Evolutionary conservation across 2,113 vertebrate species (phyloP), one percentile per base, ranked within the genome.

Genomic region (Halcyon malimbica): DNA sequence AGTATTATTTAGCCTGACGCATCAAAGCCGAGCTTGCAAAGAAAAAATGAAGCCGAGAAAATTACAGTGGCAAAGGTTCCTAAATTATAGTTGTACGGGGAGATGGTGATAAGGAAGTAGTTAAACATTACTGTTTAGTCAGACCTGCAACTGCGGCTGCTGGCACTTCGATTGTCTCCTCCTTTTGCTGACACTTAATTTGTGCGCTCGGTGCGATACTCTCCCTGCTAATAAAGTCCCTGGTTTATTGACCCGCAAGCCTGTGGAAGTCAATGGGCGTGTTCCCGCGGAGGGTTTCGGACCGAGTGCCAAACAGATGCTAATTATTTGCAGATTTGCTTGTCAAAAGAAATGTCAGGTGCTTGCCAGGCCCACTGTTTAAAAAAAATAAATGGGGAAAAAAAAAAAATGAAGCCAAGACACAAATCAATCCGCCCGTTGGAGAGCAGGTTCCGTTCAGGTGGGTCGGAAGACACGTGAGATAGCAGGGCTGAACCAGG

Each of bases 111-210:
- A 98, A 98, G 97, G 89, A 97, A 97, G 95, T 94, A 91, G 97
- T 98, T 98, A 98, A 98, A 98, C 88, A 97, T 97, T 98, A 93
- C 93, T 96, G 71, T 97, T 97, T 95, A 93, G 94, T 86, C 94
- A 94, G 92, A 97, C 89, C 89, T 97, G 71, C 94, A 92, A 94
- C 93, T 73, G 69, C 92, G 80, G 74, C 93, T 95, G 93, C 94
- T 95, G 93, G 54, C 87, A 86, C 74, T 79, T 97, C 4, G 0
- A 92, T 91, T 96, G 94, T 98, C 95, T 97, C 83, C 89, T 97
- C 74, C 97, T 93, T 86, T 91, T 96, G 97, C 93, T 97, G 98
- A 97, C 95, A 93, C 92, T 97, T 96, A 95, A 96, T 98, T 97
- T 95, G 91, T 95, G 89, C 35, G 28, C 56, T 97, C 23, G 46